Evolutionary conservation across 1,140 invertebrate species (phyloP).

Genomic region (Leptestheria dahalacensis): DNA sequence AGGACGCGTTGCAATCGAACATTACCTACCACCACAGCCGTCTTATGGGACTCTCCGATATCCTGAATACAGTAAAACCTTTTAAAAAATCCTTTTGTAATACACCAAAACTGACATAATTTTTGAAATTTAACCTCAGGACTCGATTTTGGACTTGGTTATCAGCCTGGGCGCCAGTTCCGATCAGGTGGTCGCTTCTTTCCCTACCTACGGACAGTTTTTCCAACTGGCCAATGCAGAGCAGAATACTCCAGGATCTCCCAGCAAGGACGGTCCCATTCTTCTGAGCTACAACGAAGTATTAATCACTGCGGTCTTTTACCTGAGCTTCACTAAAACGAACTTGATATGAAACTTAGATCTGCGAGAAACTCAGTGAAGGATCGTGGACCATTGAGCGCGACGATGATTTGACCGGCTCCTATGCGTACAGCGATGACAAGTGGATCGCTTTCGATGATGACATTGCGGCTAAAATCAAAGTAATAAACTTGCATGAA

Average conservation of each 20-base stretch:
- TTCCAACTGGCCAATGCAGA: constrained; percentile 46
- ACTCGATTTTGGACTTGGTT: constrained; percentile 57
- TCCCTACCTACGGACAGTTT: constrained; percentile 46
- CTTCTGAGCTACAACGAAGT: constrained; percentile 42
- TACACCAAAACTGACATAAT: too few species aligned
- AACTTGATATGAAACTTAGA: too few species aligned
- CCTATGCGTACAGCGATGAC: constrained; percentile 52
- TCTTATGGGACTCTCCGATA: constrained; percentile 57
- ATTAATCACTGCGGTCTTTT: not conserved
- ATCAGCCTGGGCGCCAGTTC: constrained; percentile 50
- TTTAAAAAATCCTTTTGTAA: too few species aligned
- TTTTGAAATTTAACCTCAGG: constrained; percentile 31
- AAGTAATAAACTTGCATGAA: constrained; percentile 32
- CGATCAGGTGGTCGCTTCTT: constrained; percentile 48
- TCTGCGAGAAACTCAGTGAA: constrained; percentile 42
- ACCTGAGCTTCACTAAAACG: constrained; percentile 13
- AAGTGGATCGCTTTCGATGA: constrained; percentile 63
- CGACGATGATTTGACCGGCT: constrained; percentile 60
- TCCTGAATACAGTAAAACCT: constrained; percentile 59
- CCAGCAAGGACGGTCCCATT: constrained; percentile 35
- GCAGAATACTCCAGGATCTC: constrained; percentile 49
- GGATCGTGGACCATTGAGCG: constrained; percentile 57
- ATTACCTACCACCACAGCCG: constrained; percentile 56
- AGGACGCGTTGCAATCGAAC: constrained; percentile 38
- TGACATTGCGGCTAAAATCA: constrained; percentile 49